These are phyloP conservation scores for Argentina silus DNA, from an alignment of 2,797 vertebrate species.

Conservation along the genomic window DNA sequence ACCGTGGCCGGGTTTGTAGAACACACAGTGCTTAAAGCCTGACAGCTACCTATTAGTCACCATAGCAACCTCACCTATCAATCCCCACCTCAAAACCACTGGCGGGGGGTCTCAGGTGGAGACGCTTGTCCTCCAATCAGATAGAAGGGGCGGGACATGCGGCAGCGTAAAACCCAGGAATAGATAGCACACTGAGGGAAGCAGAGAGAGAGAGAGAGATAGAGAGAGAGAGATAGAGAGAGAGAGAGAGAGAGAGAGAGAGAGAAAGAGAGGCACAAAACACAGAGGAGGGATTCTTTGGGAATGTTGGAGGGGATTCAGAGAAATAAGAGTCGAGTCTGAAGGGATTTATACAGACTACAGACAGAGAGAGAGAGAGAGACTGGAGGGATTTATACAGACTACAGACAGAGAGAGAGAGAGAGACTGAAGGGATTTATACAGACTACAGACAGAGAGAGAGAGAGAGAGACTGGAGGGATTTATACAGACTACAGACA, in stretches of 20 bases:
- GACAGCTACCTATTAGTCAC: conserved; percentile 30
- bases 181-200: conserved; percentile 5
- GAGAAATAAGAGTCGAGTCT: conserved; percentile 26
- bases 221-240: conserved; percentile 35
- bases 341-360: conserved; percentile 9
- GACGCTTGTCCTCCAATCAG: conserved; percentile 45
- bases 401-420: conserved; percentile 13
- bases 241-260: conserved; percentile 18
- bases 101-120: conserved; percentile 41
- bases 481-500: neutral
- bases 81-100: neutral
- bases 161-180: conserved; percentile 19
- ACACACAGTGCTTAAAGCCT: conserved; percentile 5
- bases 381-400: neutral
- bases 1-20: neutral
- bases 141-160: conserved; percentile 31
- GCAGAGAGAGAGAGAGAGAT: conserved; percentile 11
- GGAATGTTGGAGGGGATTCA: conserved; percentile 19
- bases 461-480: conserved; percentile 17
- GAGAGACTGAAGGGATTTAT: conserved; percentile 7
- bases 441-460: conserved; percentile 12
- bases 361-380: neutral
- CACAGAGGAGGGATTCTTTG: neutral
- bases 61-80: conserved; percentile 6
- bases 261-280: neutral